Conservation (phyloP, 2,797 vertebrate genomes). For the Betta splendens region DNA sequence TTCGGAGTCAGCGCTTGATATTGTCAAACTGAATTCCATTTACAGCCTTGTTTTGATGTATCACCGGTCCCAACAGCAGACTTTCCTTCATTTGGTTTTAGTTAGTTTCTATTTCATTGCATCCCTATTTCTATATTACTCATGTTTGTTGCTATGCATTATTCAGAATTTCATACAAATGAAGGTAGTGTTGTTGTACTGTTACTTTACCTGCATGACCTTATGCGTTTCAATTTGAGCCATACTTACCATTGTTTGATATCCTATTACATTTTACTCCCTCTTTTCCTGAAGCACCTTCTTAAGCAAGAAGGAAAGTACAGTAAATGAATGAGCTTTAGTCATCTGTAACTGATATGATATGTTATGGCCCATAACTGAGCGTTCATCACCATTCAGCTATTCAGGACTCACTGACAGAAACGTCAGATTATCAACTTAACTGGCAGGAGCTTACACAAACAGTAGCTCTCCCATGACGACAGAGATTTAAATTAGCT, state of each 20-base stretch:
- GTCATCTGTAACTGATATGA: slow-evolving; percentile 42
- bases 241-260: background rate
- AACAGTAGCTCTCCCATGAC: slow-evolving; percentile 12
- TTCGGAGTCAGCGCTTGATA: too few species aligned
- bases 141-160: background rate
- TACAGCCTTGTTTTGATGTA: too few species aligned
- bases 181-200: background rate
- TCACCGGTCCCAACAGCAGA: slow-evolving; percentile 1
- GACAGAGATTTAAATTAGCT: slow-evolving; percentile 14
- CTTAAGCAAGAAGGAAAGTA: background rate
- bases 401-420: slow-evolving; percentile 18
- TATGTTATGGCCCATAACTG: slow-evolving; percentile 15
- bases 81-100: background rate
- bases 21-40: too few species aligned
- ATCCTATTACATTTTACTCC: background rate
- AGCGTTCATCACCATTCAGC: slow-evolving; percentile 22
- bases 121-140: too few species aligned
- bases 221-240: background rate
- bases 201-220: background rate
- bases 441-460: slow-evolving; percentile 12
- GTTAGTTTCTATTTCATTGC: background rate
- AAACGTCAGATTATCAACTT: too few species aligned
- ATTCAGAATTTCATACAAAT: background rate
- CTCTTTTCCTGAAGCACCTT: background rate
- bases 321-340: background rate